Base-by-base conservation (phyloP, 2,888 invertebrate species). In the Drosophila longiperda region DNA sequence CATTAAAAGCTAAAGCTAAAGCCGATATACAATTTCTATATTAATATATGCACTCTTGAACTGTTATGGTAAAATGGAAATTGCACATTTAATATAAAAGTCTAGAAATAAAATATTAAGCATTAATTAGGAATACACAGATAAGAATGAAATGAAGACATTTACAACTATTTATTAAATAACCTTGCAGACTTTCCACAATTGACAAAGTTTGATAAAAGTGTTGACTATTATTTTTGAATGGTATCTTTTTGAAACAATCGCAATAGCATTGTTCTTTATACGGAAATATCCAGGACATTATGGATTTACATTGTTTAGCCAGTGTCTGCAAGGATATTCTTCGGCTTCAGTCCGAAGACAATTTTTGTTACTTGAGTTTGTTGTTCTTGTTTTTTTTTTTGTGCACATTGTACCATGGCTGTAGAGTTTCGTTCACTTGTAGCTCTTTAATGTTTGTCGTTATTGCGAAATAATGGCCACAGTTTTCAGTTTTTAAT, bases 1-100 rank as follows among this genome's bases (percentile, higher is more conserved):
- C 74, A 61, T 67, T 77, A 65, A 40, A 64, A 88, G 83, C 79
- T 86, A 77, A 74, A 78, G 78, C 78, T 75, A 75, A 65, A 78
- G 71, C 69, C 64, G 69, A 69, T 59, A 65, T 55, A 69, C 57
- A 59, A 23, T 23, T 40, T 58, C 33, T 45, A 45, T 45, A 23
- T 45, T 23, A 33, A 52, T 69, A 36, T 48, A 26, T 53, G 23
- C 34, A 55, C 36, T 59, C 29, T 50, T 26, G 29, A 68, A 53
- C 36, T 64, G 38, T 72, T 2, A 36, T 7, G 26, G 12, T 42
- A 68, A 73, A 75, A 48, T 79, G 80, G 73, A 79, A 79, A 79
- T 76, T 79, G 78, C 78, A 79, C 80, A 76, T 64, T 66, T 45
- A 34, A 59, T 54, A 42, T 29, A 57, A 68, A 52, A 72, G 48